Evolutionary conservation across 2,797 vertebrate species (phyloP).

Genomic region (Coluber constrictor): DNA sequence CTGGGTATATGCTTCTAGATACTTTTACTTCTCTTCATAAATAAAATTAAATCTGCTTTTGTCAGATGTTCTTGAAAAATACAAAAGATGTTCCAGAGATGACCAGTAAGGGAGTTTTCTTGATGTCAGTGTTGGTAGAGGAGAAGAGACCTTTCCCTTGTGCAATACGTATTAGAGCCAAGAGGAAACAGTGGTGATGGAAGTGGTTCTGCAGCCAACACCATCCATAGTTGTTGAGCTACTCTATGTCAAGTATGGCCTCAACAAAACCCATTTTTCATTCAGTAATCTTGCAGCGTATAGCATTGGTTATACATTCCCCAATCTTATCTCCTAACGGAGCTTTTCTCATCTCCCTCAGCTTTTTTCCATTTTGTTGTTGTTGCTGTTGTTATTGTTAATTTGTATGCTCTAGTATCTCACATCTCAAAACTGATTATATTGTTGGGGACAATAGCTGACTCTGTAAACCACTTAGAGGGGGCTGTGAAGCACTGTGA

Average conservation of each 20-base stretch:
- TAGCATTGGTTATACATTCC: neutral
- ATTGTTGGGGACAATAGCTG: no score
- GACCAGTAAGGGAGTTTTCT: neutral
- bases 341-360: neutral
- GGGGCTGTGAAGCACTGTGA: no score
- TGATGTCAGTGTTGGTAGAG: neutral
- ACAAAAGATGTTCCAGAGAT: neutral
- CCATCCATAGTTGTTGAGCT: neutral
- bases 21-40: neutral
- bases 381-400: neutral
- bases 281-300: neutral
- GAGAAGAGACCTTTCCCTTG: neutral
- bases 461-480: no score
- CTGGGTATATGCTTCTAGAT: neutral
- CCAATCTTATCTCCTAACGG: neutral
- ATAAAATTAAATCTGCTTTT: neutral
- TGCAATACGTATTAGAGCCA: neutral
- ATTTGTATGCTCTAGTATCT: neutral
- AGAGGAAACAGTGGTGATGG: neutral
- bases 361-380: neutral
- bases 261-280: neutral
- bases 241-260: neutral
- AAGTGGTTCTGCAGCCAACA: neutral
- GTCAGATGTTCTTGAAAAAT: neutral
- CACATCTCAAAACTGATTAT: neutral